Evolutionary conservation across 2,888 invertebrate species (phyloP).

Genomic region (Congeria kusceri): DNA sequence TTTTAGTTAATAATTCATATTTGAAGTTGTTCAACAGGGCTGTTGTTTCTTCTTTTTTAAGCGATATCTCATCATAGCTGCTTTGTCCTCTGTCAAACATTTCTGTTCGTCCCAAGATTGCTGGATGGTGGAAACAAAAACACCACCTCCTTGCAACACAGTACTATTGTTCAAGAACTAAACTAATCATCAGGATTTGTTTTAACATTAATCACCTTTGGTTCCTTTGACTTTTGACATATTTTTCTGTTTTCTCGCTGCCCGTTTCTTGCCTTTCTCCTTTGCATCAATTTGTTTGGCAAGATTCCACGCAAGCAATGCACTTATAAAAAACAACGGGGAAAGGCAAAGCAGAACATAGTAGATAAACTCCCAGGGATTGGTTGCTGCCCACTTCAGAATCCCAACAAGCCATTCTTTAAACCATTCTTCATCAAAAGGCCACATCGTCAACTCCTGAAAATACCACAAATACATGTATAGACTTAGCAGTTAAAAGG

Average conservation of each 20-base stretch:
- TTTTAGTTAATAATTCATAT: too few species aligned
- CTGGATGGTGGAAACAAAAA: too few species aligned
- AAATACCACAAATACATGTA: not conserved
- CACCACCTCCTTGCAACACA: too few species aligned
- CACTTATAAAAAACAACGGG: constrained; percentile 87
- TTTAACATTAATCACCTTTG: too few species aligned
- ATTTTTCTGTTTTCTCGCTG: constrained; percentile 85
- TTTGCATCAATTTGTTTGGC: constrained; percentile 87
- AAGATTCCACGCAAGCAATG: constrained; percentile 87
- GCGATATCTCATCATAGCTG: too few species aligned
- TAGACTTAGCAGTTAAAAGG: too few species aligned
- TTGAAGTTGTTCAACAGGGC: too few species aligned
- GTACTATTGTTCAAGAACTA: too few species aligned
- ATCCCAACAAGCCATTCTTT: constrained; percentile 75
- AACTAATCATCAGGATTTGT: too few species aligned
- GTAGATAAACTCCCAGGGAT: constrained; percentile 86
- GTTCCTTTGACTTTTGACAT: constrained; percentile 75
- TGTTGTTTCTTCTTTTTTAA: too few species aligned
- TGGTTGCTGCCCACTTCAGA: constrained; percentile 83
- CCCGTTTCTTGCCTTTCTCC: constrained; percentile 86
- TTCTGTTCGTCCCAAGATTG: too few species aligned
- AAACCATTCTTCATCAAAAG: constrained; percentile 81
- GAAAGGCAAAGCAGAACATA: constrained; percentile 86
- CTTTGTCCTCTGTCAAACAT: too few species aligned
- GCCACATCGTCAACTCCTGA: constrained; percentile 50